Base-by-base conservation (phyloP, 2,113 vertebrate species). In the Peromyscus maniculatus region DNA sequence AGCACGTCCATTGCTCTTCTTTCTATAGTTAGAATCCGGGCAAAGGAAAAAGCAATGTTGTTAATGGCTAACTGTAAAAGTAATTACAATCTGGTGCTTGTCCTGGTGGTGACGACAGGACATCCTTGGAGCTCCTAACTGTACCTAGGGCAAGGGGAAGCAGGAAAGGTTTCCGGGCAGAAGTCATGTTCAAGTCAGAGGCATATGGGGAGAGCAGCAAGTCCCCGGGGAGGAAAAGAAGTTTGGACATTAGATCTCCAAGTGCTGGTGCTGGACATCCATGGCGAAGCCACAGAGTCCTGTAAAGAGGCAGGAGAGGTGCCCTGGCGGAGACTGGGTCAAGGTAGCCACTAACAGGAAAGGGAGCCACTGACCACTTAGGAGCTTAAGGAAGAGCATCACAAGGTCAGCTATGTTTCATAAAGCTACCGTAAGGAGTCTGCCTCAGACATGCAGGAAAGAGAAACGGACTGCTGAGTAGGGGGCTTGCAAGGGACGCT, bases 241-340 rank as follows among this genome's bases (percentile, higher is more conserved):
- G 28, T 46, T 36, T 46, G 52, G 77, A 26, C 17, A 59, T 33
- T 59, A 31, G 19, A 72, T 26, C 43, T 33, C 19, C 33, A 57
- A 46, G 36, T 43, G 36, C 3, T 3, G 10, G 7, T 17, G 59
- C 4, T 43, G 59, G 19, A 19, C 69, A 12, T n/a, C n/a, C 39
- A 1, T 3, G 57, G 46, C 16, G 33, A 43, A 69, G 57, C n/a
- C 39, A 33, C 12, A 17, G 36, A 77, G 26, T 16, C 55, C 12
- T 66, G 39, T 33, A 78, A 72, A 22, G 43, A 75, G n/a, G 24
- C 9, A 2, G 57, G 33, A 55, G 19, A 36, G 55, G 22, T 46
- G 12, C 15, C 0, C 49, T 0, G 9, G 5, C 4, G 52, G 43
- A 59, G 49, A 12, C 2, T n/a, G 12, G 24, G 36, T 1, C 6